Base-by-base conservation (phyloP, 2,888 invertebrate genomes). In the Zelleria hepariella region DNA sequence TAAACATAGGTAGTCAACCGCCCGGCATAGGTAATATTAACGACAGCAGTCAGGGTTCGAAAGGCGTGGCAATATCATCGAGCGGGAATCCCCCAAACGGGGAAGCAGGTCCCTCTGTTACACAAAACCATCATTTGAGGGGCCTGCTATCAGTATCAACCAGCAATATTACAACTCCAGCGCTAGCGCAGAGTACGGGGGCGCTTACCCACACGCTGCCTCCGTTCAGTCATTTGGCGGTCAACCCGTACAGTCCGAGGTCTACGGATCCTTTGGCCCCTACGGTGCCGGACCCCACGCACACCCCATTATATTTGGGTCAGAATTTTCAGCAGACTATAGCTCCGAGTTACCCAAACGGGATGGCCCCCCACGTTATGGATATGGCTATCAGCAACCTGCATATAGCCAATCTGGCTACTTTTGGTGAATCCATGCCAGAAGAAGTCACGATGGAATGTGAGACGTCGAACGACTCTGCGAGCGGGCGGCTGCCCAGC, bases 21-120 rank as follows among this genome's bases (percentile, higher is more conserved):
- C 89, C 86, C 59, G 89, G 81, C 61, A 77, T 87, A 80, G 88
- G 87, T 60, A 82, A 80, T 71, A 74, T 80, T 18, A 81, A 76
- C 64, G 89, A 89, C 66, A 81, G 69, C 71, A 81, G 74, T 72
- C 86, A 83, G 67, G 77, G 74, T 58, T 74, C 83, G 62, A 87
- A 86, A 74, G 74, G 77, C 68, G 74, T 75, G 65, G 63, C 81
- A 75, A 82, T 88, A 70, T 73, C 87, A 82, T 90, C 84, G 87
- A 72, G 91, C 86, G 82, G 92, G 90, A 94, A 94, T 95, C 94
- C 95, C 95, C 95, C 95, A 95, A 96, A 96, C 95, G 95, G 95
- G 95, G 94, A 94, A 92, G 95, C 95, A 95, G 95, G 95, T 94
- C 95, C 94, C 94, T 95, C 95, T 93, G 94, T 92, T 92, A 92